phyloP scores from a whole-genome alignment of 2,797 vertebrate species.

The Rhinichthys osculus region DNA sequence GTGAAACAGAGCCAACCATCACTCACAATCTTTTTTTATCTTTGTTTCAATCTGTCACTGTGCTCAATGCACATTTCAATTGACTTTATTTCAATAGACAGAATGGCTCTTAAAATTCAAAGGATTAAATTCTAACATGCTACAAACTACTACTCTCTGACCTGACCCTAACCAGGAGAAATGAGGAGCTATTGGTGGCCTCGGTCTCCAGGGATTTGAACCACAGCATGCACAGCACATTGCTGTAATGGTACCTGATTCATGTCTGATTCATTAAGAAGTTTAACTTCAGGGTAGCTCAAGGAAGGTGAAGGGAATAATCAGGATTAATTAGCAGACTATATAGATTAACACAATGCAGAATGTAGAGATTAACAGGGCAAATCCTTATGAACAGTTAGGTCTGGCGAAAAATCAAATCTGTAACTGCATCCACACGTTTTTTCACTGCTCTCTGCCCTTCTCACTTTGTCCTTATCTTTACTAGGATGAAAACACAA shows the following conservation, averaged over 20 bases:
- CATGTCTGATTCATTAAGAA: constrained; percentile 81
- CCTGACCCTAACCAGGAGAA: constrained; percentile 41
- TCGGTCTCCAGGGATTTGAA: constrained; percentile 46
- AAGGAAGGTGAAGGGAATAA: constrained; percentile 77
- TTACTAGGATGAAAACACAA: not conserved
- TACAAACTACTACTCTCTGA: constrained; percentile 30
- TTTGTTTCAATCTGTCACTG: not conserved
- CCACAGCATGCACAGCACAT: constrained; percentile 54
- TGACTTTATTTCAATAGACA: not conserved
- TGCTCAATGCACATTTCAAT: not conserved
- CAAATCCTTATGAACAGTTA: constrained; percentile 60
- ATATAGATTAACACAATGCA: constrained; percentile 63
- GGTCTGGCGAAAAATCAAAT: constrained; percentile 51
- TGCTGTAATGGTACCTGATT: constrained; percentile 70
- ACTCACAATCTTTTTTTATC: not conserved
- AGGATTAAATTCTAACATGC: constrained; percentile 31
- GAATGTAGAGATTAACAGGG: constrained; percentile 77
- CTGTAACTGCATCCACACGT: constrained; percentile 54
- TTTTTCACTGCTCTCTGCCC: constrained; percentile 52
- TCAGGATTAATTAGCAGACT: constrained; percentile 83
- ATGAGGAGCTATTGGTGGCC: constrained; percentile 50
- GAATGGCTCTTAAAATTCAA: not conserved
- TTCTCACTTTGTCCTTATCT: constrained; percentile 2
- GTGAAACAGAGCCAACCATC: not conserved
- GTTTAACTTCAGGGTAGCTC: constrained; percentile 76